phyloP scores from a whole-genome alignment of 2,797 vertebrate species.

The Mus minutoides region DNA sequence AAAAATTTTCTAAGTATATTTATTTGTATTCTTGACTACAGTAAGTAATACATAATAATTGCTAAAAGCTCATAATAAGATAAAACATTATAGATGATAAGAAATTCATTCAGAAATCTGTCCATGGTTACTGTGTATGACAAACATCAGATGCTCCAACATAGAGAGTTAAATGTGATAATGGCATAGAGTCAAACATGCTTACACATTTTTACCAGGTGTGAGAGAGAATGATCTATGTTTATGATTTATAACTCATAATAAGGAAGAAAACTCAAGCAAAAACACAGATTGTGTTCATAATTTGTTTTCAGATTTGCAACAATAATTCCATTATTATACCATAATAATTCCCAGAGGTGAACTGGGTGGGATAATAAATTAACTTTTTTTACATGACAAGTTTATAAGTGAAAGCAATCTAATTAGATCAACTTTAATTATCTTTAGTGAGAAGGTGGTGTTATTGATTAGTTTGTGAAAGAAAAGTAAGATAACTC shows the following conservation, averaged over 20 bases:
- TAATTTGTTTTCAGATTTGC: slow-evolving; percentile 38
- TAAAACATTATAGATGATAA: not conserved
- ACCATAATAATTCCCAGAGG: slow-evolving; percentile 55
- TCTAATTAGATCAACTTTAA: slow-evolving; percentile 79
- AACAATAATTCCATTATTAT: slow-evolving; percentile 61
- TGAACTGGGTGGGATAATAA: slow-evolving; percentile 61
- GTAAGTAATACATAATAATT: not conserved
- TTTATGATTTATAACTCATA: slow-evolving; percentile 31
- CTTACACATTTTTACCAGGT: not conserved
- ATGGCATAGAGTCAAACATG: not conserved
- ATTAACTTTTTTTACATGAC: slow-evolving; percentile 77
- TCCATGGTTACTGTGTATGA: not conserved
- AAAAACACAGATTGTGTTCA: not conserved
- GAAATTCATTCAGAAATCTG: not conserved
- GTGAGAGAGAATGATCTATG: not conserved
- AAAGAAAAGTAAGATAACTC: slow-evolving; percentile 72
- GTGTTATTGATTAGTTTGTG: slow-evolving; percentile 73
- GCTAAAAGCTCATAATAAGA: not conserved
- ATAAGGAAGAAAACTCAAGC: not conserved
- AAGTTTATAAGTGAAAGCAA: slow-evolving; percentile 71
- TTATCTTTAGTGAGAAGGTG: slow-evolving; percentile 71
- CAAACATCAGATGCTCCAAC: not conserved
- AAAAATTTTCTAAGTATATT: not conserved
- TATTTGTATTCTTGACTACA: not conserved
- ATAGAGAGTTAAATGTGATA: not conserved